phyloP scores from a whole-genome alignment of 2,888 invertebrate genomes.

The Caenorhabditis zanzibari region DNA sequence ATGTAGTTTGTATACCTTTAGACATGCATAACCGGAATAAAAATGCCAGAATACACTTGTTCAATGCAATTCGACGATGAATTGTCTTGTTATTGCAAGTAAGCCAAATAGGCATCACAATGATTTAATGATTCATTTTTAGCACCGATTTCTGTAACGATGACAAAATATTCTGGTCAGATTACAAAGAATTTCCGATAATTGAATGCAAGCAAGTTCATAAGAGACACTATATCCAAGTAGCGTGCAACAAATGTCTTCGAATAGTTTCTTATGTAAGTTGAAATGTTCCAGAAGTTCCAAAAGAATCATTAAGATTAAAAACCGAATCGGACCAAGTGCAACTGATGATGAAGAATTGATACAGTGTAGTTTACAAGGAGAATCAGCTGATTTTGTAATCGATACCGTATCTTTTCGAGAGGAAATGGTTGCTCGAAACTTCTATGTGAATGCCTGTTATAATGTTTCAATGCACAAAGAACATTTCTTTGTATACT shows the following conservation, averaged over 20 bases:
- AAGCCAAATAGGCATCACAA: not conserved
- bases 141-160: constrained; percentile 27
- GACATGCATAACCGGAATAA: constrained; percentile 17
- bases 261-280: constrained; percentile 19
- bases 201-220: constrained; percentile 16
- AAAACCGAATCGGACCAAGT: constrained; percentile 18
- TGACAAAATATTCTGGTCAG: constrained; percentile 2
- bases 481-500: constrained; percentile 15
- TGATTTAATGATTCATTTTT: too few species aligned
- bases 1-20: not conserved
- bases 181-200: constrained; percentile 12
- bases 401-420: not conserved
- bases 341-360: not conserved
- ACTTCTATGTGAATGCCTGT: constrained; percentile 20
- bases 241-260: constrained; percentile 15
- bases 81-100: constrained; percentile 21
- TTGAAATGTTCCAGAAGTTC: not conserved
- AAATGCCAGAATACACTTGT: constrained; percentile 4
- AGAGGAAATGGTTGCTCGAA: constrained; percentile 21
- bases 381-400: constrained; percentile 5
- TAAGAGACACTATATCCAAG: not conserved
- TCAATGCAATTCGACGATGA: not conserved
- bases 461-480: constrained; percentile 29
- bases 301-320: not conserved
- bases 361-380: constrained; percentile 9